Evolutionary conservation across 64 coral and sea anemone species (phyloP).

Genomic region (Stichodactyla helianthus): DNA sequence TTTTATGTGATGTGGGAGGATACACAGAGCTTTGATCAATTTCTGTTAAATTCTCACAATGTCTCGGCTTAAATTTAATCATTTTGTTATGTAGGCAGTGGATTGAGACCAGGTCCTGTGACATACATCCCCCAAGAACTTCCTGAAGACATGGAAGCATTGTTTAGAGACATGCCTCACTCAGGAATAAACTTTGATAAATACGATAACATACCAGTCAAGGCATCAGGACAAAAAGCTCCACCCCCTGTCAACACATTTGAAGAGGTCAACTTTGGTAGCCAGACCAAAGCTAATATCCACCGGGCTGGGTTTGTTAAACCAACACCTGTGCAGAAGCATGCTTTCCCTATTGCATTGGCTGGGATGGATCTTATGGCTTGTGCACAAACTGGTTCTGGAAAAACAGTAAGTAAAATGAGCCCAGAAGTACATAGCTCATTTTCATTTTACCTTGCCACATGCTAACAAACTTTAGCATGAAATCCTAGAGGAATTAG

Average conservation of each 20-base stretch:
- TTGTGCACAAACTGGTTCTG: conserved; percentile 96
- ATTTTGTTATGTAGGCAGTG: conserved; percentile 2
- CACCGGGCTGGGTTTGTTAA: conserved; percentile 67
- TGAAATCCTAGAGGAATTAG: too few species aligned
- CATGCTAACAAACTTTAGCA: too few species aligned
- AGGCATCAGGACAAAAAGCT: conserved; percentile 54
- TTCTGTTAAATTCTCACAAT: too few species aligned
- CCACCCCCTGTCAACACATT: conserved; percentile 69
- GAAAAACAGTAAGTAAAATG: conserved; percentile 81
- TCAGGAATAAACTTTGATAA: conserved; percentile 94
- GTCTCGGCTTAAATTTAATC: not conserved
- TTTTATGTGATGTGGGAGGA: too few species aligned
- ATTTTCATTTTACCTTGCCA: too few species aligned
- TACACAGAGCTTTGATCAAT: too few species aligned
- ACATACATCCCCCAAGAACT: conserved; percentile 87
- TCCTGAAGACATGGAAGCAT: conserved; percentile 52
- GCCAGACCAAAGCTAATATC: conserved; percentile 70
- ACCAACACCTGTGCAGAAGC: conserved; percentile 94
- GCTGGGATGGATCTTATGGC: conserved; percentile 90
- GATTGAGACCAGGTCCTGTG: conserved; percentile 36
- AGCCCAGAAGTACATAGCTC: too few species aligned
- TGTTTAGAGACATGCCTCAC: conserved; percentile 69
- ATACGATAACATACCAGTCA: conserved; percentile 81
- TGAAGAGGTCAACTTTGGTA: conserved; percentile 70
- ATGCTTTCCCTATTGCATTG: conserved; percentile 78